Evolutionary conservation across 37 sponge, comb jelly and placozoan genomes (phyloP).

Genomic region (Ephydatia muelleri): DNA sequence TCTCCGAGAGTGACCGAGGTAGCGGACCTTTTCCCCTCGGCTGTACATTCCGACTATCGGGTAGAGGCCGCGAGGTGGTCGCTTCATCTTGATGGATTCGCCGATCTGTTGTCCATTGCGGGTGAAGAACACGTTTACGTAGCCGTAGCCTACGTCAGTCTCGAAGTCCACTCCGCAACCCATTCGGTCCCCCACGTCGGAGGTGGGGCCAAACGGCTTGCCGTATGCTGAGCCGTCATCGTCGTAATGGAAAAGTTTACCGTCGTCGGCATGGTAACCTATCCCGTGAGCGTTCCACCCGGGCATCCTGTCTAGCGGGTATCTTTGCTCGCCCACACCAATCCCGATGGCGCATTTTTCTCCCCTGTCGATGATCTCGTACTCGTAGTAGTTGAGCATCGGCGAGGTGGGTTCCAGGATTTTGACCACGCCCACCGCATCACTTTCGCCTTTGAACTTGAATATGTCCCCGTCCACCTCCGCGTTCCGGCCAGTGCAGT

Average conservation of each 20-base stretch:
- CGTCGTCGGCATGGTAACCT: conserved; percentile 84
- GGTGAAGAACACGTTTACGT: conserved; percentile 70
- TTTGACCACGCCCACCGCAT: conserved; percentile 73
- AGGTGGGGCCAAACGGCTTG: too few relatives aligned
- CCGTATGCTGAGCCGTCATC: conserved; percentile 58
- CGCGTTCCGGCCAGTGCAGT: conserved; percentile 47
- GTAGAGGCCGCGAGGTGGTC: conserved; percentile 70
- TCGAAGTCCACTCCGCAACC: conserved; percentile 74
- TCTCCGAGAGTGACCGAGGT: conserved; percentile 62
- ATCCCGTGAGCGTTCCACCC: conserved; percentile 71
- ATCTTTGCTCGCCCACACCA: conserved; percentile 49
- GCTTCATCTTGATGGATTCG: conserved; percentile 51
- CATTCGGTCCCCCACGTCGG: too few relatives aligned
- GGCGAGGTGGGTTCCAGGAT: conserved; percentile 71
- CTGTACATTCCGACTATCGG: conserved; percentile 85
- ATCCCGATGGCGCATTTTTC: conserved; percentile 57
- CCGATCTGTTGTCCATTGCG: conserved; percentile 56
- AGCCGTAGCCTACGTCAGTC: conserved; percentile 43
- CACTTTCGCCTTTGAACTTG: conserved; percentile 36
- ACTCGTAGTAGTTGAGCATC: conserved; percentile 75
- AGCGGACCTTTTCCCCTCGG: conserved; percentile 65
- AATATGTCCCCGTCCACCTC: conserved; percentile 56
- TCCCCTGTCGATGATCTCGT: conserved; percentile 63
- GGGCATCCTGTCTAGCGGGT: conserved; percentile 67
- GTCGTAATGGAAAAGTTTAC: conserved; percentile 56